Evolutionary conservation across 2,888 invertebrate genomes (phyloP).

Genomic region (Phengaris alcon): DNA sequence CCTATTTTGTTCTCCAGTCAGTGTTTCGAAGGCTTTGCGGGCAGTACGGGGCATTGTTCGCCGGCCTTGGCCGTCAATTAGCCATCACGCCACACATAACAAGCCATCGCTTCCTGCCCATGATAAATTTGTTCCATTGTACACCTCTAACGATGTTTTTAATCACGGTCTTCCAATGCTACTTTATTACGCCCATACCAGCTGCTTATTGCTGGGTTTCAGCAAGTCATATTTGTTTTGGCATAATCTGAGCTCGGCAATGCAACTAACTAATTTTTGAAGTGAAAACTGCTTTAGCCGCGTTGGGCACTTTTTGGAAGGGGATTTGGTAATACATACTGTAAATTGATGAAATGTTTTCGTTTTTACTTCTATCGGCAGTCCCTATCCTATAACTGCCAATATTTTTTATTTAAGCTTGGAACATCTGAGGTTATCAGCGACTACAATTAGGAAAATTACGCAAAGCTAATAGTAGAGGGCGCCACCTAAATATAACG

Average conservation of each 20-base stretch:
- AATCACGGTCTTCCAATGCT: slow-evolving; percentile 11
- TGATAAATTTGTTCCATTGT: slow-evolving; percentile 33
- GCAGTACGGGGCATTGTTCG: slow-evolving; percentile 13
- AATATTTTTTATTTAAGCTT: too few relatives aligned
- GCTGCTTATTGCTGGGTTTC: slow-evolving; percentile 1
- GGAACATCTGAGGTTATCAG: too few relatives aligned
- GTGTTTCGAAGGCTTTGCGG: not conserved
- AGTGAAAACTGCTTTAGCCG: too few relatives aligned
- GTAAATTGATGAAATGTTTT: too few relatives aligned
- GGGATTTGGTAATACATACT: not conserved
- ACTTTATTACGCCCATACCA: slow-evolving; percentile 24
- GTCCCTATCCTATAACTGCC: too few relatives aligned
- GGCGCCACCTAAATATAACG: too few relatives aligned
- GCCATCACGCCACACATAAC: slow-evolving; percentile 20
- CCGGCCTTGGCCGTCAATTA: slow-evolving; percentile 28
- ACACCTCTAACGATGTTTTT: slow-evolving; percentile 22
- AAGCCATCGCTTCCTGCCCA: slow-evolving; percentile 33
- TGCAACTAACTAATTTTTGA: not conserved
- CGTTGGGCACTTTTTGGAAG: not conserved
- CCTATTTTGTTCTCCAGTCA: too few relatives aligned
- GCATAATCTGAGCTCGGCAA: not conserved
- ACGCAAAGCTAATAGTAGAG: too few relatives aligned
- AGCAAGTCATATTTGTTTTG: slow-evolving; percentile 19
- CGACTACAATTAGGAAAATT: too few relatives aligned
- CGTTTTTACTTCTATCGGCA: too few relatives aligned